Evolutionary conservation across 1,140 invertebrate species (phyloP).

Genomic region (Drosophila melanica): DNA sequence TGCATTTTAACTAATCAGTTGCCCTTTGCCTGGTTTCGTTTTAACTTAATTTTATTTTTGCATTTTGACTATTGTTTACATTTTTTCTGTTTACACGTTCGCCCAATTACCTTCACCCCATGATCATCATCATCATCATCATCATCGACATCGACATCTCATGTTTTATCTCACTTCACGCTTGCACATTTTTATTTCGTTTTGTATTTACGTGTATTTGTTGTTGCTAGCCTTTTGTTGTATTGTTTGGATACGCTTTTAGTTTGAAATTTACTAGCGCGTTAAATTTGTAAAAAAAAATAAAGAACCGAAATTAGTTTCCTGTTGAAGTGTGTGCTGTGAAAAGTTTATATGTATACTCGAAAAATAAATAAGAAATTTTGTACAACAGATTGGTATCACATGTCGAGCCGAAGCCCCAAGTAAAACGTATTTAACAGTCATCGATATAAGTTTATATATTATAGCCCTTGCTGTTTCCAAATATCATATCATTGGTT

Average conservation of each 20-base stretch:
- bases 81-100: conserved; percentile 20
- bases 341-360: not conserved
- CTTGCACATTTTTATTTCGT: conserved; percentile 53
- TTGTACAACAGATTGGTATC: not conserved
- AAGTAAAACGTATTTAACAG: not conserved
- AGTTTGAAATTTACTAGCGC: conserved; percentile 52
- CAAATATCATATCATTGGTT: not conserved
- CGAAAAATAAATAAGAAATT: not conserved
- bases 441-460: not conserved
- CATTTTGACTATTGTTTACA: conserved; percentile 53
- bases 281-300: conserved; percentile 35
- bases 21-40: conserved; percentile 45
- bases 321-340: not conserved
- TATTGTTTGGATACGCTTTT: conserved; percentile 58
- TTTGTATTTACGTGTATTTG: conserved; percentile 54
- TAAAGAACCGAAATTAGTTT: conserved; percentile 15
- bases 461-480: not conserved
- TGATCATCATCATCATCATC: not conserved
- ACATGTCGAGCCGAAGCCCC: not conserved
- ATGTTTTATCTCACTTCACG: conserved; percentile 63
- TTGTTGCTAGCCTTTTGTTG: conserved; percentile 47
- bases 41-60: conserved; percentile 11
- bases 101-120: conserved; percentile 23
- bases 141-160: conserved; percentile 3
- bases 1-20: conserved; percentile 50